These are phyloP conservation scores for Premnoplex brunnescens DNA, from an alignment of 2,797 vertebrate species.

Conservation along the genomic window DNA sequence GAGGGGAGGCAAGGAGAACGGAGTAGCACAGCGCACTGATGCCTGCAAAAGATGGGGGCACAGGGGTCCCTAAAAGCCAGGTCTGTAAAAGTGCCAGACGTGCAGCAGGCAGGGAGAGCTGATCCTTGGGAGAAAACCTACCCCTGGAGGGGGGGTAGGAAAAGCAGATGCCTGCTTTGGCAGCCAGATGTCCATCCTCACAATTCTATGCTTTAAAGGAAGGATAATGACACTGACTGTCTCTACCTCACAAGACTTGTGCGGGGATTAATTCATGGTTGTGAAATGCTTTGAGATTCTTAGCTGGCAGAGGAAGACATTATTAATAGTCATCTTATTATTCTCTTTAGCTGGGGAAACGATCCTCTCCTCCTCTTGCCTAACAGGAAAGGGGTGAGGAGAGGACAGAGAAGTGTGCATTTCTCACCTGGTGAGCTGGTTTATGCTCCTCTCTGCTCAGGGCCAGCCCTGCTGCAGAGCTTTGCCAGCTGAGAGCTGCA, in stretches of 20 bases:
- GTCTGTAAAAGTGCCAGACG: background rate
- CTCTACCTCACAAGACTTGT: background rate
- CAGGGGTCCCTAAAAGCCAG: background rate
- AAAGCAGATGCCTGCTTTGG: background rate
- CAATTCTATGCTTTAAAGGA: background rate
- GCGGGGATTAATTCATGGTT: background rate
- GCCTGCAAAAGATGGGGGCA: background rate
- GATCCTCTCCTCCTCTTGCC: background rate
- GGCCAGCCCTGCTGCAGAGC: slow-evolving; percentile 27
- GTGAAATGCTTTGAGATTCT: background rate
- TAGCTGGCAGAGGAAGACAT: background rate
- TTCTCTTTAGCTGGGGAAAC: background rate
- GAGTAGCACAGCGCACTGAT: background rate
- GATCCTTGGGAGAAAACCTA: background rate
- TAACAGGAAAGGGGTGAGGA: background rate
- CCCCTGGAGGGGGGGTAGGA: background rate
- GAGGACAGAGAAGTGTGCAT: background rate
- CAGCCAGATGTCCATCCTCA: background rate
- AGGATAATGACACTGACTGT: background rate
- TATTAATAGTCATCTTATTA: background rate
- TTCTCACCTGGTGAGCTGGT: background rate
- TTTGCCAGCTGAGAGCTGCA: slow-evolving; percentile 21
- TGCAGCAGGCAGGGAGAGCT: background rate
- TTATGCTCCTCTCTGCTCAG: background rate
- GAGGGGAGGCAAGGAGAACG: background rate